These are phyloP conservation scores for Bactericera cockerelli DNA, from an alignment of 1,140 invertebrate genomes.

Conservation along the genomic window DNA sequence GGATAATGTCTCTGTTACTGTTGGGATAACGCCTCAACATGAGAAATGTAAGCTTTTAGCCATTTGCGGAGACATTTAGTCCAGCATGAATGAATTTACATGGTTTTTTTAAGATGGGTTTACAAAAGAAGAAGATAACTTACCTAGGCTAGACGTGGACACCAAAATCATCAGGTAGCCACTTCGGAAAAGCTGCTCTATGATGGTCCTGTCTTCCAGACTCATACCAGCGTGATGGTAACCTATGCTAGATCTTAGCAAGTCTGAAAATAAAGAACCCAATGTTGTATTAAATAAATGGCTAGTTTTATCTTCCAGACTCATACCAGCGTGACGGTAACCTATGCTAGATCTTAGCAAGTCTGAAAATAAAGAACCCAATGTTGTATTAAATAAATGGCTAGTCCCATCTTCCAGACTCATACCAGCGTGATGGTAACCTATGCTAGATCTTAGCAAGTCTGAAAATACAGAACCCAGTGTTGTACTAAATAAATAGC, in stretches of 20 bases:
- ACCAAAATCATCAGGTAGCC: constrained; percentile 49
- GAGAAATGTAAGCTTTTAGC: too few relatives aligned
- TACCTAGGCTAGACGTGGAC: constrained; percentile 48
- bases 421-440: constrained; percentile 63
- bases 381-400: too few relatives aligned
- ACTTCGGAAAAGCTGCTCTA: constrained; percentile 46
- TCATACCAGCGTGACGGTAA: constrained; percentile 61
- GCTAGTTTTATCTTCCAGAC: constrained; percentile 41
- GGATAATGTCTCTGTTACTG: too few relatives aligned
- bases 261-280: constrained; percentile 31
- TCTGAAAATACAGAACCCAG: too few relatives aligned
- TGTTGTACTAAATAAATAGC: too few relatives aligned
- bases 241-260: constrained; percentile 44
- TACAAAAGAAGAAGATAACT: constrained; percentile 11
- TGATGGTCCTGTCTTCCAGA: constrained; percentile 39
- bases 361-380: background rate
- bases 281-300: too few relatives aligned
- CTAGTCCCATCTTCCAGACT: constrained; percentile 40
- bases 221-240: constrained; percentile 63
- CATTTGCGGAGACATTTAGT: too few relatives aligned
- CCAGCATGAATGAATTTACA: too few relatives aligned
- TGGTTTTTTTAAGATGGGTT: too few relatives aligned
- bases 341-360: constrained; percentile 38
- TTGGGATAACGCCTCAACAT: too few relatives aligned
- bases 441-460: constrained; percentile 37